Base-by-base conservation (phyloP, 2,888 invertebrate species). In the Apodemia hepburni region DNA sequence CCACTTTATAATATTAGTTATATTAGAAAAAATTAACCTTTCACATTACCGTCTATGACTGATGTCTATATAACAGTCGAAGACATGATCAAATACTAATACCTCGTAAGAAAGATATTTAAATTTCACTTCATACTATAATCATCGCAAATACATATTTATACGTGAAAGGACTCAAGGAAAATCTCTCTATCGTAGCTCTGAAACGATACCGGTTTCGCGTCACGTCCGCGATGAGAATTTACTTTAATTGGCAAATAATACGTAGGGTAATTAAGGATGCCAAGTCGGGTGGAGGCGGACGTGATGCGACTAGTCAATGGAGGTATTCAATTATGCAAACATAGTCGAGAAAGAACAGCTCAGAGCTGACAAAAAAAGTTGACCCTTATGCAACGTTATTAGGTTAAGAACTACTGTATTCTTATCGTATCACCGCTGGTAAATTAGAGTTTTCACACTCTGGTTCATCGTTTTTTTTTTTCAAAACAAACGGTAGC, bases 211-310 rank as follows among this genome's bases (percentile, higher is more conserved):
- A 84, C 77, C 78, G 83, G 82, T 89, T 91, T 89, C 89, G 75
- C 75, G 84, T 89, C 90, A 91, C 89, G 90, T 91, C 76, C 81
- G 75, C 85, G 78, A 87, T 85, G 91, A 89, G 84, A 92, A 89
- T 91, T 89, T 87, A 87, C 90, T 91, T 90, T 92, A 92, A 92
- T 92, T 92, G 91, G 91, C 91, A 91, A 91, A 92, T 92, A 91
- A 92, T 92, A 91, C 91, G 88, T 82, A 89, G 85, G 85, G 87
- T 88, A 92, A 92, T 92, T 91, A 92, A 84, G 88, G 90, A 89
- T 90, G 87, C 89, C 87, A 87, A 90, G 89, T 87, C 83, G 86
- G 89, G 82, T 79, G 80, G 83, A 84, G 82, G 80, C 81, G 88
- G 82, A 82, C 91, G 91, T 92, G 91, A 87, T 84, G 76, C 78